Base-by-base conservation (phyloP, 2,113 vertebrate species). In the Perca fluviatilis region DNA sequence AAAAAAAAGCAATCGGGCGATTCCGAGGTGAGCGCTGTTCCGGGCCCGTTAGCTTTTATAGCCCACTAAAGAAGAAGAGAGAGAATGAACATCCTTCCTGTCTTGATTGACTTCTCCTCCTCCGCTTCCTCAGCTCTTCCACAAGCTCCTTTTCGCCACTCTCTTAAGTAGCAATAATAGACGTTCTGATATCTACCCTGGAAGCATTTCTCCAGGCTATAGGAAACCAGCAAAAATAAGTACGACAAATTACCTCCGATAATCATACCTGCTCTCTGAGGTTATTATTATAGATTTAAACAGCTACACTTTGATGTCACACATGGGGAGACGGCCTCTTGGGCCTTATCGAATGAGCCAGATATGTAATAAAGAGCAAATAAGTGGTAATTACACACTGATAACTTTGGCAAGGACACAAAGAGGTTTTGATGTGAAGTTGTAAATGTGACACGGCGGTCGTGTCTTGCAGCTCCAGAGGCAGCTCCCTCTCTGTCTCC, bases 31-130 rank as follows among this genome's bases (percentile, higher is more conserved):
- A 94, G 89, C 79, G 75, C 87, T 89, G 84, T 91, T 87, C 88
- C 77, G 83, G 76, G 92, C 91, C 93, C 72, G 92, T 93, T 93
- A 91, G 91, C 82, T 95, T 95, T 95, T 93, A 95, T 92, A 80
- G 85, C 90, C 89, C 90, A 91, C 93, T 94, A 93, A 92, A 93
- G 89, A 86, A 88, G 80, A 86, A 84, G 85, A 89, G 81, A 79
- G 75, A 70, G 88, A 92, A 92, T 91, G 88, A 92, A 94, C 92
- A 90, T 89, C 88, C 82, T 91, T 88, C 83, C 80, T 71, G 80
- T 67, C 86, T 83, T 92, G 90, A 89, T 88, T 87, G 90, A 91
- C 91, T 93, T 90, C 90, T 86, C 80, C 58, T 76, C 82, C 77
- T 82, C 70, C 18, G 19, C 88, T 85, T 85, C 51, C 75, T 60